Evolutionary conservation across 2,888 invertebrate species (phyloP).

Genomic region (Chalcosyrphus nemorum): DNA sequence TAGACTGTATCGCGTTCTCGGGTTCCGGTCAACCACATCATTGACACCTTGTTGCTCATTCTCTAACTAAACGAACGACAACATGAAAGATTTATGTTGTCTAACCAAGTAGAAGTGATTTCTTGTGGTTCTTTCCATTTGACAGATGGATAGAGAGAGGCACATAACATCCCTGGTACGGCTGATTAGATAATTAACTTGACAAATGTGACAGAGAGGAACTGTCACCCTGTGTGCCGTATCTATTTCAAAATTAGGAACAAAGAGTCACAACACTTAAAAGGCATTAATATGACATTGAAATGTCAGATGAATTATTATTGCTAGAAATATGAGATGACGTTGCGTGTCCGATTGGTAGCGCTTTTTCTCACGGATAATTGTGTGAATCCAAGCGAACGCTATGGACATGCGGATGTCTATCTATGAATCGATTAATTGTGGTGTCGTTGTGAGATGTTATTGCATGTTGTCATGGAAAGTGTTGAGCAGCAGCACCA

Average conservation of each 20-base stretch:
- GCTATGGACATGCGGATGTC: background rate
- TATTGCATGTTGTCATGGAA: constrained; percentile 45
- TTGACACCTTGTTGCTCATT: constrained; percentile 7
- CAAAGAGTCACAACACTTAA: constrained; percentile 23
- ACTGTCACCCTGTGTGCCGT: constrained; percentile 8
- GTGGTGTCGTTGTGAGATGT: constrained; percentile 44
- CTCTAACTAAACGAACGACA: background rate
- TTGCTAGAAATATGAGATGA: constrained; percentile 48
- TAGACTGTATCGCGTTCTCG: constrained; percentile 24
- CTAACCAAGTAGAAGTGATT: constrained; percentile 19
- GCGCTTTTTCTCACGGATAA: constrained; percentile 32
- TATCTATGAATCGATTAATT: constrained; percentile 65
- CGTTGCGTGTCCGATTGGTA: constrained; percentile 42
- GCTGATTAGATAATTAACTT: constrained; percentile 10
- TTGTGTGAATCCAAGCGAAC: constrained; percentile 4
- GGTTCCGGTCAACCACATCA: constrained; percentile 52
- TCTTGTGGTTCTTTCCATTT: constrained; percentile 44
- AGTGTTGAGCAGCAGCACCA: constrained; percentile 44
- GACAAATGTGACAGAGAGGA: background rate
- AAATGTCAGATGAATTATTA: constrained; percentile 65
- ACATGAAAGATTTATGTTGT: background rate
- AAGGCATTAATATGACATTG: constrained; percentile 63
- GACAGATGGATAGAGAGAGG: constrained; percentile 25
- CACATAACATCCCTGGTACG: constrained; percentile 4
- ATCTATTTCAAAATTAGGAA: constrained; percentile 39